Evolutionary conservation across 2,113 vertebrate species (phyloP).

Genomic region (Verasper variegatus): DNA sequence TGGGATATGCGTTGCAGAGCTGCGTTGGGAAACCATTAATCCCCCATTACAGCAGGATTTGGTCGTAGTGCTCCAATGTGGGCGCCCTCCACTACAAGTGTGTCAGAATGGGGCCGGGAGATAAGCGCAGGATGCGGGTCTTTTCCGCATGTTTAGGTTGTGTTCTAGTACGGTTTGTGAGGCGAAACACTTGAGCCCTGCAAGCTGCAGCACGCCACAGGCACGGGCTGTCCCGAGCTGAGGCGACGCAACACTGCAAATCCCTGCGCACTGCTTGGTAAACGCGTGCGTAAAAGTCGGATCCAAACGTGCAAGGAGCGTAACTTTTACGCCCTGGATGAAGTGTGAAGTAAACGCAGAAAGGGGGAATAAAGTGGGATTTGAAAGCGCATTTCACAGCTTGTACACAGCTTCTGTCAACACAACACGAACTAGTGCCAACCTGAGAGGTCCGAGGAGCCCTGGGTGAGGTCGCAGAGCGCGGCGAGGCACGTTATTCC

Average conservation of each 20-base stretch:
- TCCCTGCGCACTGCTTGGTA: too few relatives aligned
- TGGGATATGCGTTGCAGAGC: conserved; percentile 25
- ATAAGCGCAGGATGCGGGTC: conserved; percentile 1
- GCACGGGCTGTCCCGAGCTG: conserved; percentile 26
- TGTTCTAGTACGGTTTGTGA: conserved; percentile 33
- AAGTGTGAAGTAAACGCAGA: too few relatives aligned
- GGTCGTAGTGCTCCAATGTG: too few relatives aligned
- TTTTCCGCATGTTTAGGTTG: conserved; percentile 42
- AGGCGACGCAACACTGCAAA: neutral
- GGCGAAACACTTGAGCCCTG: conserved; percentile 25
- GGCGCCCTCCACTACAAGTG: neutral
- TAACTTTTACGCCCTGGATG: too few relatives aligned
- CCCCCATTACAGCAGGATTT: neutral
- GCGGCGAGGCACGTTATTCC: conserved; percentile 83
- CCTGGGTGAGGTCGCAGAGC: conserved; percentile 80
- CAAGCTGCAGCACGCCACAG: conserved; percentile 62
- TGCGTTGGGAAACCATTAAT: conserved; percentile 30
- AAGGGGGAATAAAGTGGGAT: too few relatives aligned
- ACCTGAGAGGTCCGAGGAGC: conserved; percentile 89
- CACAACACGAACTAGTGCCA: neutral
- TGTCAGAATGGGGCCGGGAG: conserved; percentile 15
- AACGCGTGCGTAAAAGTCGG: neutral
- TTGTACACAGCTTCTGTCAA: neutral
- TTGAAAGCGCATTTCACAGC: too few relatives aligned
- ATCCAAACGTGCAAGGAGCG: neutral